These are phyloP conservation scores for Gambusia affinis DNA, from an alignment of 2,113 vertebrate genomes.

Conservation along the genomic window DNA sequence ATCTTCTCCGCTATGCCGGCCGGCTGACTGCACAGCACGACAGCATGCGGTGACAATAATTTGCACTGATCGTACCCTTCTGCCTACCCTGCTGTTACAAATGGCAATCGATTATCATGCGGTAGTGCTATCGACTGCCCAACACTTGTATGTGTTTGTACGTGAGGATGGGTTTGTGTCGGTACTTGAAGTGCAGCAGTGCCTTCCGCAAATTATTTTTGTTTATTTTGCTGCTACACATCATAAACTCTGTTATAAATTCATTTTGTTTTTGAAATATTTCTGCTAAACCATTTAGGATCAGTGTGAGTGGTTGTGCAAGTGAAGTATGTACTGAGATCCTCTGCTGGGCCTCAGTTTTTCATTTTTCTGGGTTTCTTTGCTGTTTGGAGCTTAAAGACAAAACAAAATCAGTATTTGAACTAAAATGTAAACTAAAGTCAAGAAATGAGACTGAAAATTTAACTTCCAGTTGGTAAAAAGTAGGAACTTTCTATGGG, in stretches of 20 bases:
- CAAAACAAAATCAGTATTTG: not conserved
- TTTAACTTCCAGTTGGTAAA: too few relatives aligned
- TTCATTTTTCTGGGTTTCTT: not conserved
- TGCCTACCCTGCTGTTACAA: constrained; percentile 91
- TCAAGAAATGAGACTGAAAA: too few relatives aligned
- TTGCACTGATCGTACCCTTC: constrained; percentile 92
- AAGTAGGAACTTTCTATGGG: too few relatives aligned
- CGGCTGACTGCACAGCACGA: constrained; percentile 84
- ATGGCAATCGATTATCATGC: constrained; percentile 97
- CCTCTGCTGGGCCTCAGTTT: not conserved
- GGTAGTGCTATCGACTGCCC: constrained; percentile 90
- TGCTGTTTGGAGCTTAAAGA: not conserved
- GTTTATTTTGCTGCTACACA: constrained; percentile 15
- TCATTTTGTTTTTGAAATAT: constrained; percentile 22
- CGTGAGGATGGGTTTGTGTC: constrained; percentile 29
- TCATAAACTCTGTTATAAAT: constrained; percentile 4
- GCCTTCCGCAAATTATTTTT: constrained; percentile 17
- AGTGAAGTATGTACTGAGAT: not conserved
- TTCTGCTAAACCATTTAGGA: constrained; percentile 12
- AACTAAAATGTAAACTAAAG: not conserved
- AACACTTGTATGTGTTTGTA: constrained; percentile 40
- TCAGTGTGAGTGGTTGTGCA: not conserved
- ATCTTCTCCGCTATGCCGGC: constrained; percentile 80
- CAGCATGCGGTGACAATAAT: constrained; percentile 90
- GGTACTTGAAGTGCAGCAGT: constrained; percentile 39